These are phyloP conservation scores for Orchestia grillus DNA, from an alignment of 1,140 invertebrate species.

Conservation along the genomic window DNA sequence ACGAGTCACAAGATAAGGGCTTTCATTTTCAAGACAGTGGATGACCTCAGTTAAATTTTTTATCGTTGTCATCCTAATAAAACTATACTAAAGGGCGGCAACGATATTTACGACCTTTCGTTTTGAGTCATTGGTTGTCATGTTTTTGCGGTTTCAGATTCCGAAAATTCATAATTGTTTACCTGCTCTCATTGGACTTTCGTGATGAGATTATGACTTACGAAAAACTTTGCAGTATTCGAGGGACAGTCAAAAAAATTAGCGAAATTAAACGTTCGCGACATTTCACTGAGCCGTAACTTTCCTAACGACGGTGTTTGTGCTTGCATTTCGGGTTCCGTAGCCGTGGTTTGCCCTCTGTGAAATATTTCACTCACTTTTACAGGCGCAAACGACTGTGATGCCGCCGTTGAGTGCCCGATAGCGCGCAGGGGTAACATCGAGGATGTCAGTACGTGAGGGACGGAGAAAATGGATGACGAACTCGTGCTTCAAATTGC, in stretches of 20 bases:
- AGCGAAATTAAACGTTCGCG: background rate
- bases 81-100: background rate
- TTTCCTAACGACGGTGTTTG: background rate
- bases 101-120: background rate
- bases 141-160: background rate
- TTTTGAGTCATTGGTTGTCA: background rate
- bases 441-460: background rate
- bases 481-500: background rate
- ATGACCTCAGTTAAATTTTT: background rate
- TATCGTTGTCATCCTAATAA: background rate
- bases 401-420: constrained; percentile 11
- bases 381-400: constrained; percentile 14
- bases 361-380: constrained; percentile 37
- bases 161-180: background rate
- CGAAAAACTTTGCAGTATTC: background rate
- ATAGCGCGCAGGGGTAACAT: background rate
- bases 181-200: background rate
- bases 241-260: background rate
- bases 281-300: background rate
- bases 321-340: background rate
- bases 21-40: background rate
- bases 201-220: background rate
- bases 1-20: background rate
- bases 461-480: background rate
- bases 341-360: background rate